Base-by-base conservation (phyloP, 2,113 vertebrate genomes). In the Megaceryle torquata region DNA sequence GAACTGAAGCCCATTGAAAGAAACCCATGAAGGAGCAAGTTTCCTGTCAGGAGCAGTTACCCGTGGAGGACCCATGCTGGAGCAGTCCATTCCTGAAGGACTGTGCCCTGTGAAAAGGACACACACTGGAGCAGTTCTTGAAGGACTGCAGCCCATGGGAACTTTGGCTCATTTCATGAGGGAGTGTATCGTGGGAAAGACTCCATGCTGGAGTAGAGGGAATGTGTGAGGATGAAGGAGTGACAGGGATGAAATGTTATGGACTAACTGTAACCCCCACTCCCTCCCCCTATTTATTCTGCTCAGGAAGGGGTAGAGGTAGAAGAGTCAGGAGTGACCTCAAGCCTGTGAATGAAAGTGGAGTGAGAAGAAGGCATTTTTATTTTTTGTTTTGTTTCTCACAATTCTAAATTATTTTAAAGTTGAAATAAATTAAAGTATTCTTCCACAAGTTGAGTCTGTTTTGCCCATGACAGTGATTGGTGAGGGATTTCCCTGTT, bases 381-480 rank as follows among this genome's bases (percentile, higher is more conserved):
- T 43, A 26, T 10, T 70, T 15, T 70, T 33, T 11, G 14, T 43
- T 72, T 59, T 65, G 2, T 50, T 50, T 81, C 29, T 51, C 2
- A 29, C 0, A 1, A 48, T 25, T 16, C 16, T 75, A 2, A 7
- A 43, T 39, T 53, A 5, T 24, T 76, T 76, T 46, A 39, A 68
- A 26, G n/a, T 76, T 46, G 13, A 53, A 67, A n/a, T 46, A 54
- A 69, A 54, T 81, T 29, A n/a, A 59, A 75, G 68, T 19, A 28
- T 3, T 60, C 15, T 61, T 72, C 11, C 16, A 12, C 24, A 64
- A 25, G 11, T 35, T 2, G 1, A 43, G 35, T 59, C 31, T 67
- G 20, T 26, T 88, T 65, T 43, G 18, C 5, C 10, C 4, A 11
- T 15, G 15, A 60, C 0, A 1, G 31, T 25, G 50, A 57, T 0